Conservation (phyloP, 2,888 invertebrate species). For the Operophtera brumata region DNA sequence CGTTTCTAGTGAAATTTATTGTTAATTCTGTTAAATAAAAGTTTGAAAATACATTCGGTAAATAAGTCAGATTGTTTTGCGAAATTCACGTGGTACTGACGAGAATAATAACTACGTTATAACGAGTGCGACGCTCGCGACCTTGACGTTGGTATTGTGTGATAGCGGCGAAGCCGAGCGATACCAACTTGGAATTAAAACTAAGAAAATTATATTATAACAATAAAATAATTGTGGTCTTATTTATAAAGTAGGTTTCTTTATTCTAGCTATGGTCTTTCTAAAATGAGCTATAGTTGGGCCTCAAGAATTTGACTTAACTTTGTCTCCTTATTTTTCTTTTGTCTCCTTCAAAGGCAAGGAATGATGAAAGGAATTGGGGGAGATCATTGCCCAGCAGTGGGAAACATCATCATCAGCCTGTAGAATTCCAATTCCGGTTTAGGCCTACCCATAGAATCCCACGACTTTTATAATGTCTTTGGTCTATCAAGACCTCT, state of each 20-base stretch:
- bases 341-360: too few relatives aligned
- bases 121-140: constrained; percentile 67
- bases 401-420: too few relatives aligned
- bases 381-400: too few relatives aligned
- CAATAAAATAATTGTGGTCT: not conserved
- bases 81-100: constrained; percentile 36
- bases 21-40: too few relatives aligned
- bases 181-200: constrained; percentile 40
- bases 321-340: too few relatives aligned
- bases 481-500: too few relatives aligned
- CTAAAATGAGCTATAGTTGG: too few relatives aligned
- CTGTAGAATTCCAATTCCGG: too few relatives aligned
- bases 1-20: not conserved
- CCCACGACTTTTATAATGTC: too few relatives aligned
- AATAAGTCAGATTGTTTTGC: constrained; percentile 33
- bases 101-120: constrained; percentile 68
- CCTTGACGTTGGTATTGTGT: constrained; percentile 75
- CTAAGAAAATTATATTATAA: not conserved
- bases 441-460: too few relatives aligned
- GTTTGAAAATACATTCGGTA: not conserved
- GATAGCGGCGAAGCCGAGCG: constrained; percentile 39
- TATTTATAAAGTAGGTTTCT: not conserved
- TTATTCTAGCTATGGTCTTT: not conserved
- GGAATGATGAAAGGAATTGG: too few relatives aligned
- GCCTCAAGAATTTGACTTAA: too few relatives aligned